Conservation (phyloP, 64 coral and sea anemone species). For the Montipora cactus region DNA sequence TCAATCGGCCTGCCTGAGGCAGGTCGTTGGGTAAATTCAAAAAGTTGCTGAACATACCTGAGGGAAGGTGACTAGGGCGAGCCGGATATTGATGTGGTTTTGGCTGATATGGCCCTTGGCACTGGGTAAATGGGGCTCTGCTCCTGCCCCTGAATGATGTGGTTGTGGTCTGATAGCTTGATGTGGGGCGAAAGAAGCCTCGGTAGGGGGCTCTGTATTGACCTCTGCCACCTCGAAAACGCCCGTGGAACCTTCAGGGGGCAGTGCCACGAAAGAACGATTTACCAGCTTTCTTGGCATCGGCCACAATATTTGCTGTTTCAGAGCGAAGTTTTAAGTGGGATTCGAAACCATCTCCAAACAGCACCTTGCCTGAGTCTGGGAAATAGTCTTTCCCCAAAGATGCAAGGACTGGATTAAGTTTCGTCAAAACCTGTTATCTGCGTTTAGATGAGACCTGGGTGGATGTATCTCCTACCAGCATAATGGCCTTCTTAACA, state of each 20-base stretch:
- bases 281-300: slow-evolving; percentile 35
- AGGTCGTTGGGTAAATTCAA: slow-evolving; percentile 15
- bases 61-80: slow-evolving; percentile 10
- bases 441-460: slow-evolving; percentile 30
- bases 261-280: slow-evolving; percentile 55
- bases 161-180: slow-evolving; percentile 36
- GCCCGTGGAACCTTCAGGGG: slow-evolving; percentile 50
- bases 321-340: slow-evolving; percentile 45
- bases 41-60: slow-evolving; percentile 59
- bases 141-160: neutral
- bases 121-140: slow-evolving; percentile 17
- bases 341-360: slow-evolving; percentile 39
- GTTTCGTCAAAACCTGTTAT: slow-evolving; percentile 45
- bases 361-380: slow-evolving; percentile 42
- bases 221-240: slow-evolving; percentile 45
- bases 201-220: slow-evolving; percentile 51
- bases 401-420: slow-evolving; percentile 28
- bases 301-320: slow-evolving; percentile 29
- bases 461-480: slow-evolving; percentile 39
- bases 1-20: slow-evolving; percentile 19
- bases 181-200: slow-evolving; percentile 39
- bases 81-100: slow-evolving; percentile 29
- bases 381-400: slow-evolving; percentile 42
- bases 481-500: slow-evolving; percentile 50
- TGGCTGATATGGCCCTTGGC: neutral